These are phyloP conservation scores for Xiphorhynchus elegans DNA, from an alignment of 2,113 vertebrate species.

Conservation along the genomic window DNA sequence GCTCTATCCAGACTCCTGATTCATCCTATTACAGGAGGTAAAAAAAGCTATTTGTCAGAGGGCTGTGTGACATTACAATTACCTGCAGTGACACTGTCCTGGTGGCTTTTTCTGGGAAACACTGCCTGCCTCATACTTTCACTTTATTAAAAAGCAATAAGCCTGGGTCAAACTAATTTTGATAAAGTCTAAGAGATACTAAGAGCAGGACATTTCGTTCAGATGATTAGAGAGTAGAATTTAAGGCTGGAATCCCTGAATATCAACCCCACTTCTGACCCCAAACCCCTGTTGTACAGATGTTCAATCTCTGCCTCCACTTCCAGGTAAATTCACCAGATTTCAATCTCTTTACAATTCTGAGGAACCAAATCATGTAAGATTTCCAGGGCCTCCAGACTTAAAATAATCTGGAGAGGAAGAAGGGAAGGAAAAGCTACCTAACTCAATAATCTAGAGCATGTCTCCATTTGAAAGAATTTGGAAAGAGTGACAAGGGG, in stretches of 20 bases:
- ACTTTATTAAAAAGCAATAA: neutral
- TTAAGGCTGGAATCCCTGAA: neutral
- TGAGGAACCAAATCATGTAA: neutral
- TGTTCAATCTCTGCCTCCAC: neutral
- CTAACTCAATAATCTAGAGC: neutral
- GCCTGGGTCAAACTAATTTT: neutral
- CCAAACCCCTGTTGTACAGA: neutral
- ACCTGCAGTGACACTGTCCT: neutral
- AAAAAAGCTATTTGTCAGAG: neutral
- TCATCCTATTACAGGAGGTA: neutral
- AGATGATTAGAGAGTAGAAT: neutral
- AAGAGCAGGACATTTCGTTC: neutral
- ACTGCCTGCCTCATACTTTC: neutral
- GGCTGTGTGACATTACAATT: neutral
- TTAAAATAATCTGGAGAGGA: neutral
- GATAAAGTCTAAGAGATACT: neutral
- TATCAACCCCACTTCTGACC: neutral
- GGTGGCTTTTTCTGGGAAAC: conserved; percentile 12
- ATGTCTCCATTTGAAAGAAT: neutral
- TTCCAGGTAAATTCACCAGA: neutral
- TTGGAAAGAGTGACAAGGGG: neutral
- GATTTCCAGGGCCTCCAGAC: neutral
- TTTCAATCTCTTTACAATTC: neutral
- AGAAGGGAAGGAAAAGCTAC: neutral
- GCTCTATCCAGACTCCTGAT: neutral